These are phyloP conservation scores for Drosophila paucipuncta DNA, from an alignment of 2,888 invertebrate genomes.

Conservation along the genomic window DNA sequence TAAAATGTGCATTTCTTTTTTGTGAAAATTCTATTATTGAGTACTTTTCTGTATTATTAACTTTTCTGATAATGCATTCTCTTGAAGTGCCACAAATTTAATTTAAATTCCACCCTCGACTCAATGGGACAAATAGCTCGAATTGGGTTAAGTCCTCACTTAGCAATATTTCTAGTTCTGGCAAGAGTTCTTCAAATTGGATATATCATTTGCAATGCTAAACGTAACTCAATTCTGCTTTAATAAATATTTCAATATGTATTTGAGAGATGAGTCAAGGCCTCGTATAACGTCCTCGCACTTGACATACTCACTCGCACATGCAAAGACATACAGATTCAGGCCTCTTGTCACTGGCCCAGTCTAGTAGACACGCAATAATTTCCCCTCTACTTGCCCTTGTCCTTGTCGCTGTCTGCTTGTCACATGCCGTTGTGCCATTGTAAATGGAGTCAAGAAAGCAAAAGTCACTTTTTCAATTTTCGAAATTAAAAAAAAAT, in stretches of 20 bases:
- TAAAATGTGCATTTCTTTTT: background rate
- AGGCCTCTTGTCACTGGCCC: constrained; percentile 24
- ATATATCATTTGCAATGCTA: constrained; percentile 22
- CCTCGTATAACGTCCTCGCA: constrained; percentile 30
- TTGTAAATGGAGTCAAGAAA: constrained; percentile 70
- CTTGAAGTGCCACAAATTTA: constrained; percentile 9
- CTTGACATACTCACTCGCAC: constrained; percentile 24
- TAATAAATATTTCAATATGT: constrained; percentile 53
- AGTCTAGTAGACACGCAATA: constrained; percentile 27
- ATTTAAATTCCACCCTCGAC: constrained; percentile 18
- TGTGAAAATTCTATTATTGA: background rate
- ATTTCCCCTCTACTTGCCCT: background rate
- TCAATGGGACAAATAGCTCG: background rate
- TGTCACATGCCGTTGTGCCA: constrained; percentile 52
- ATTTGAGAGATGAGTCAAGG: constrained; percentile 26
- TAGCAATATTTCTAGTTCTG: background rate
- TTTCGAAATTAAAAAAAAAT: constrained; percentile 75
- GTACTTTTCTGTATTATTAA: background rate
- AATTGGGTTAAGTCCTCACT: constrained; percentile 13
- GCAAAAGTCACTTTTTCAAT: constrained; percentile 84
- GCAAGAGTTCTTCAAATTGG: constrained; percentile 16
- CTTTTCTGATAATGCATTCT: background rate
- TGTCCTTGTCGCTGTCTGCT: constrained; percentile 39
- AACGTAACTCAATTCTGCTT: constrained; percentile 46
- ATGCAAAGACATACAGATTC: background rate